phyloP scores from a whole-genome alignment of 2,113 vertebrate species.

The Abramis brama region DNA sequence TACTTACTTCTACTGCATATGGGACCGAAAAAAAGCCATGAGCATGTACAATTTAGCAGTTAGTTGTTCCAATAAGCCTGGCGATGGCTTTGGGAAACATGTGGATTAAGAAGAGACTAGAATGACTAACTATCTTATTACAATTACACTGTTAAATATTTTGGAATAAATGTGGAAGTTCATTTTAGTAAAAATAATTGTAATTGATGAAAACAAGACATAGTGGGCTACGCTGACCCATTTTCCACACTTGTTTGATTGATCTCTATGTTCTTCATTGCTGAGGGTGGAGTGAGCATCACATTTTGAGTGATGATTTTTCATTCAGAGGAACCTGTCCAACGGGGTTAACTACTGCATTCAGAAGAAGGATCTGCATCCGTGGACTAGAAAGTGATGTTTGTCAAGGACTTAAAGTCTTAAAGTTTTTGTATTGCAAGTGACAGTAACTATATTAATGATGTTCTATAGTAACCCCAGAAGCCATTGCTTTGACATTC shows the following conservation, averaged over 20 bases:
- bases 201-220: neutral
- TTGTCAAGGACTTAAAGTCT: slow-evolving; percentile 27
- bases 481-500: neutral
- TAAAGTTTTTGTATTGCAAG: neutral
- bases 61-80: too few relatives aligned
- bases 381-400: slow-evolving; percentile 43
- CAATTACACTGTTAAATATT: too few relatives aligned
- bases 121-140: too few relatives aligned
- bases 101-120: too few relatives aligned
- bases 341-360: slow-evolving; percentile 21
- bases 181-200: neutral
- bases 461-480: neutral
- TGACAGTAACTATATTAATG: neutral
- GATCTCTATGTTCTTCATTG: slow-evolving; percentile 34
- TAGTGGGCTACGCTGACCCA: neutral
- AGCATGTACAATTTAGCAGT: too few relatives aligned
- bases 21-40: too few relatives aligned
- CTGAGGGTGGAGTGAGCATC: slow-evolving; percentile 46
- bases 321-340: slow-evolving; percentile 6
- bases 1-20: too few relatives aligned
- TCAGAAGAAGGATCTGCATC: slow-evolving; percentile 56
- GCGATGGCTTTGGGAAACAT: too few relatives aligned
- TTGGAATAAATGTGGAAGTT: too few relatives aligned
- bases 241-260: neutral
- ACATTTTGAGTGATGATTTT: slow-evolving; percentile 22